Evolutionary conservation across 2,113 vertebrate species (phyloP), one percentile per base, ranked within the genome.

Genomic region (Scomber japonicus): DNA sequence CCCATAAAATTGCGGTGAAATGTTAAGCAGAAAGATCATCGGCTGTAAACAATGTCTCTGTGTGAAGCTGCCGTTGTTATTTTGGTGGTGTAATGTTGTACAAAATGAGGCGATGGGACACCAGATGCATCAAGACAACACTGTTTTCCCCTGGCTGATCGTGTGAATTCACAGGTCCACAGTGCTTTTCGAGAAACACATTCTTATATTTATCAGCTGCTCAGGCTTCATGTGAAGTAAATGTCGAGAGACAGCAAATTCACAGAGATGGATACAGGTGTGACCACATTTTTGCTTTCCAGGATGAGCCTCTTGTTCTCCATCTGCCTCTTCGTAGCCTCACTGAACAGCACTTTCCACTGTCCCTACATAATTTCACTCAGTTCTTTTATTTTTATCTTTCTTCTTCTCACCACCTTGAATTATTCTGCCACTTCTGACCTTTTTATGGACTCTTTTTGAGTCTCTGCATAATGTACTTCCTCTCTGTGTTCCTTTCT

Each of bases 361-460:
- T 64, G 17, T 27, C 49, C 57, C 35, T 62, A 9, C 19, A n/a
- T 62, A 16, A 48, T 72, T 31, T 71, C 50, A 65, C 31, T 54
- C 12, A 59, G 46, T 78, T 75, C 63, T 73, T 76, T 81, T 49
- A n/a, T 50, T 70, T 66, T 57, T 62, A 46, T 72, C 21, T 68
- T 57, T 53, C 31, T 74, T 40, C 16, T 21, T 35, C 48, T 46
- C 70, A 31, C n/a, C 51, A 40, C 60, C 48, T 72, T 55, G 16
- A 56, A 78, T 56, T 46, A 15, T 46, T 70, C 56, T 66, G 50
- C 21, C 14, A 61, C 5, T 55, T 72, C 56, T 30, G 61, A 72
- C 66, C 56, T 66, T 66, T 72, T 51, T 13, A 10, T 56, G 19
- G 15, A 49, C 24, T 72, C 27, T 59, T 62, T 35, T 11, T 15